These are phyloP conservation scores for Fistularia tabacaria DNA, from an alignment of 2,797 vertebrate genomes.

Conservation along the genomic window DNA sequence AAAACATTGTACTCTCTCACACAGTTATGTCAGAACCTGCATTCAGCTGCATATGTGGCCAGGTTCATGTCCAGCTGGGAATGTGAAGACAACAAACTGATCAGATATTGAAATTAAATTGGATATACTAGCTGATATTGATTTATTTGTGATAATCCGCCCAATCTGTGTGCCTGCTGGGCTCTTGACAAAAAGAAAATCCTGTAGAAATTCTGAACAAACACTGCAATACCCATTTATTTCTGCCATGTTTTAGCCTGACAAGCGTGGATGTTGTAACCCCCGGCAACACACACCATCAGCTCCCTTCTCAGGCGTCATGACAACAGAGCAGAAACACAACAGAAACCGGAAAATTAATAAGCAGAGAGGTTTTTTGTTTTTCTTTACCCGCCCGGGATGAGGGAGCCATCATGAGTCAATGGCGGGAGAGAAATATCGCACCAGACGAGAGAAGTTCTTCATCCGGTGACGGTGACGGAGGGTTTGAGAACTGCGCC, in stretches of 20 bases:
- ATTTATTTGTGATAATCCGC: too few relatives aligned
- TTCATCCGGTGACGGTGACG: neutral
- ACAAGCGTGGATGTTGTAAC: slow-evolving; percentile 48
- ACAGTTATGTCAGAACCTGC: too few relatives aligned
- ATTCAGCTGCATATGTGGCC: too few relatives aligned
- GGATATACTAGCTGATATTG: too few relatives aligned
- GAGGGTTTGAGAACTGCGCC: slow-evolving; percentile 33
- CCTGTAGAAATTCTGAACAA: too few relatives aligned
- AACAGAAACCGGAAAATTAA: slow-evolving; percentile 8
- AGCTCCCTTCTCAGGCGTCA: slow-evolving; percentile 25
- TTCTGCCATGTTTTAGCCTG: neutral
- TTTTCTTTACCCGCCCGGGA: slow-evolving; percentile 21
- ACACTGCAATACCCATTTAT: too few relatives aligned
- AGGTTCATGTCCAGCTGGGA: too few relatives aligned
- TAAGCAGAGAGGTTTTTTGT: slow-evolving; percentile 4
- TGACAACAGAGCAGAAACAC: slow-evolving; percentile 27
- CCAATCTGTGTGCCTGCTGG: too few relatives aligned
- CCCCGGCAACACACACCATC: slow-evolving; percentile 36
- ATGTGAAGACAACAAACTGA: too few relatives aligned
- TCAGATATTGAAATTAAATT: too few relatives aligned
- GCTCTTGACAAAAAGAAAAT: too few relatives aligned
- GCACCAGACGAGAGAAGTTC: slow-evolving; percentile 23
- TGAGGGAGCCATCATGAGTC: slow-evolving; percentile 44
- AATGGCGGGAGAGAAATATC: slow-evolving; percentile 35
- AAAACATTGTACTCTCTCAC: too few relatives aligned